These are phyloP conservation scores for Philhelius pedissequus DNA, from an alignment of 2,888 invertebrate species.

Conservation along the genomic window DNA sequence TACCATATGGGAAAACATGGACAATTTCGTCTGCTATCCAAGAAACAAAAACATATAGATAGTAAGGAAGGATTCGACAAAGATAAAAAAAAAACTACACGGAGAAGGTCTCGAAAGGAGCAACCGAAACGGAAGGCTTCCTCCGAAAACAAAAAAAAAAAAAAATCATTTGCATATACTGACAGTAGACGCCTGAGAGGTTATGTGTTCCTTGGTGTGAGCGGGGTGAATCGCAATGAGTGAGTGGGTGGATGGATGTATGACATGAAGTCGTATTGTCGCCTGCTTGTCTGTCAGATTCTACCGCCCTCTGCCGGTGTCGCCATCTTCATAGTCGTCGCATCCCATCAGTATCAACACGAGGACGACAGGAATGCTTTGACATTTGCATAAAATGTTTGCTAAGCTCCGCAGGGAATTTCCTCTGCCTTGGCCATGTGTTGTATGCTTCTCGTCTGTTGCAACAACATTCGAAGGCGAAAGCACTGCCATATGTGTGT, in stretches of 20 bases:
- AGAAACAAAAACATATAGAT: conserved; percentile 61
- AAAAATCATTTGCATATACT: conserved; percentile 61
- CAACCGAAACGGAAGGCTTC: conserved; percentile 45
- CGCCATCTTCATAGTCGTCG: conserved; percentile 24
- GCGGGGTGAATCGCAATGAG: background rate
- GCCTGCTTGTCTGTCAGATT: conserved; percentile 60
- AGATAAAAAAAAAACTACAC: background rate
- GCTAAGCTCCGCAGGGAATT: conserved; percentile 63
- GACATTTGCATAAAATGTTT: conserved; percentile 67
- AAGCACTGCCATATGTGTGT: conserved; percentile 61
- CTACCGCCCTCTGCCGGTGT: background rate
- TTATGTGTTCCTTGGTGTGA: conserved; percentile 34
- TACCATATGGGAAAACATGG: conserved; percentile 68
- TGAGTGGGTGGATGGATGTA: conserved; percentile 44
- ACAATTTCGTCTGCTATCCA: conserved; percentile 64
- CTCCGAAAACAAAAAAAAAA: conserved; percentile 36
- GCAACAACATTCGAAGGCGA: conserved; percentile 43
- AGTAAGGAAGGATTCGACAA: conserved; percentile 11
- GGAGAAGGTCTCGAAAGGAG: conserved; percentile 12
- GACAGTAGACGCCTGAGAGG: conserved; percentile 44
- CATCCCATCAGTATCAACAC: conserved; percentile 37
- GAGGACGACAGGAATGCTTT: conserved; percentile 53
- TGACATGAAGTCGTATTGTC: conserved; percentile 66
- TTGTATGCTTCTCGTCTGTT: conserved; percentile 28
- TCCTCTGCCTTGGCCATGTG: conserved; percentile 53